Conservation (phyloP, 2,888 invertebrate species). For the Drosophila prostipennis region DNA sequence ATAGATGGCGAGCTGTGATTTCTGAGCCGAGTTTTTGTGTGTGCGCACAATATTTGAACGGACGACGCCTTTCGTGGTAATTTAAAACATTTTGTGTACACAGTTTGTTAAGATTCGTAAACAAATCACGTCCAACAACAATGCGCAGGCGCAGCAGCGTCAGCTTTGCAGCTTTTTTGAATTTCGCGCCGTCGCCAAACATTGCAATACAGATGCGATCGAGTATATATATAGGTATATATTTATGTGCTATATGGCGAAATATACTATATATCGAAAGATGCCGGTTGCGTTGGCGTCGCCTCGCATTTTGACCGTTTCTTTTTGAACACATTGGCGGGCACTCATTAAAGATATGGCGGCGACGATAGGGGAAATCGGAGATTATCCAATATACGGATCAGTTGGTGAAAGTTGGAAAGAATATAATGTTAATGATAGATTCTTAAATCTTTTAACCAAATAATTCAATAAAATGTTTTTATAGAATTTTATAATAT, state of each 20-base stretch:
- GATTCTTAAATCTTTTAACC: too few relatives aligned
- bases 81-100: slow-evolving; percentile 69
- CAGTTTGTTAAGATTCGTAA: slow-evolving; percentile 77
- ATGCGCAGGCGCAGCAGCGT: slow-evolving; percentile 45
- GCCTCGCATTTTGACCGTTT: slow-evolving; percentile 40
- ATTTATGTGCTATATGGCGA: slow-evolving; percentile 4
- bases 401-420: not conserved
- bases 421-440: too few relatives aligned
- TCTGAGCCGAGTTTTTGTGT: slow-evolving; percentile 44
- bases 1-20: slow-evolving; percentile 59
- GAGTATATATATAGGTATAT: not conserved
- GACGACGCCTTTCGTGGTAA: slow-evolving; percentile 68
- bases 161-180: slow-evolving; percentile 40
- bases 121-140: slow-evolving; percentile 76
- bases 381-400: not conserved
- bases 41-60: slow-evolving; percentile 61
- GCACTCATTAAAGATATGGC: slow-evolving; percentile 47
- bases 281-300: slow-evolving; percentile 57
- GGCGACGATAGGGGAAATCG: not conserved
- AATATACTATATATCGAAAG: slow-evolving; percentile 9
- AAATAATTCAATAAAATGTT: too few relatives aligned
- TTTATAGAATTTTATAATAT: too few relatives aligned
- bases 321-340: slow-evolving; percentile 26
- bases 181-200: slow-evolving; percentile 34
- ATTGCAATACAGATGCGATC: slow-evolving; percentile 6